Conservation (phyloP, 2,113 vertebrate genomes). For the Lichenostomus cassidix region DNA sequence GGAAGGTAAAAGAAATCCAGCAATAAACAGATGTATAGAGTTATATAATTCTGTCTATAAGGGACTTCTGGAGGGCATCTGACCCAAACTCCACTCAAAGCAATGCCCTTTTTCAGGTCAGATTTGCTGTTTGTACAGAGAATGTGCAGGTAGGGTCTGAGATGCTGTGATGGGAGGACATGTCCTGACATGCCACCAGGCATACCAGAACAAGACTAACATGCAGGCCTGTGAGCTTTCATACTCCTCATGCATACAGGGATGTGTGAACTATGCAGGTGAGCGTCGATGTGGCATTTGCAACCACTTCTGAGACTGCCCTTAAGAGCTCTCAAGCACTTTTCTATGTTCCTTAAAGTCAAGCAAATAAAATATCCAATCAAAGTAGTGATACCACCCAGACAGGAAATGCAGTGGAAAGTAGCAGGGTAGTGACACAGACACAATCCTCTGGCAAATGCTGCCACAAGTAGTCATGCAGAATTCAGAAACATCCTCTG, state of each 20-base stretch:
- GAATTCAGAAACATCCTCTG: background rate
- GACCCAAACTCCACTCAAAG: background rate
- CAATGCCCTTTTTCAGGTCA: background rate
- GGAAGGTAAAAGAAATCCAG: background rate
- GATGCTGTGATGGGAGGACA: background rate
- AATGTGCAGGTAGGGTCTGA: background rate
- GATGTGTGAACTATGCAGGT: background rate
- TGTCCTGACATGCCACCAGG: background rate
- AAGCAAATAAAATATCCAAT: background rate
- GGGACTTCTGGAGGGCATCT: background rate
- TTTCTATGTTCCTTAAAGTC: background rate
- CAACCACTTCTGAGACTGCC: background rate
- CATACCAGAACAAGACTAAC: rapidly evolving
- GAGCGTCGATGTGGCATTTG: background rate
- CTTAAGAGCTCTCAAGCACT: background rate
- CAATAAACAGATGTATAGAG: background rate
- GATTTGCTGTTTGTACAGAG: background rate
- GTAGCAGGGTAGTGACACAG: background rate
- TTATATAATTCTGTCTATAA: background rate
- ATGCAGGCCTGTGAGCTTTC: background rate
- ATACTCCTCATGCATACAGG: background rate
- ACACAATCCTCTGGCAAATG: no score
- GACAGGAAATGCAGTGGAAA: background rate
- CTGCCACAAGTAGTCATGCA: background rate
- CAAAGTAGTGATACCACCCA: rapidly evolving